Conservation (phyloP, 2,797 vertebrate species). For the Lepus townsendii region DNA sequence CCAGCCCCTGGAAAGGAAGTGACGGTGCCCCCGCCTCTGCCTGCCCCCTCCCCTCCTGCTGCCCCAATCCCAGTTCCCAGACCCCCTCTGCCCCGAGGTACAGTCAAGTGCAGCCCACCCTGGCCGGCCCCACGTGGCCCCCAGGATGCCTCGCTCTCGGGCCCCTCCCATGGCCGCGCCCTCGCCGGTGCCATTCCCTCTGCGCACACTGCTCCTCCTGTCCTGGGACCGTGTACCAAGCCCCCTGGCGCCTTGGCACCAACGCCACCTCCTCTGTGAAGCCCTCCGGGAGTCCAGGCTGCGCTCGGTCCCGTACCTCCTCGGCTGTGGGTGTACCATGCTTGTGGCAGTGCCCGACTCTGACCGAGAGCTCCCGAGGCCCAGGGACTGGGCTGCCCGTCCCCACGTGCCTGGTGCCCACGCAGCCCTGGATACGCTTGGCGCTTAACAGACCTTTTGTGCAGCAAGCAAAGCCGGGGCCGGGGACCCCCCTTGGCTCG, state of each 20-base stretch:
- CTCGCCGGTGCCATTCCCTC: not conserved
- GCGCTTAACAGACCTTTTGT: not conserved
- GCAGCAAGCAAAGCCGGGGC: not conserved
- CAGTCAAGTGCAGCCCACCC: not conserved
- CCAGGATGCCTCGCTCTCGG: too few species aligned
- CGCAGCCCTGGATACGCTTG: not conserved
- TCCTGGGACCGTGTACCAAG: not conserved
- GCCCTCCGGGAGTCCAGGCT: not conserved
- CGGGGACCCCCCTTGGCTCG: accelerated
- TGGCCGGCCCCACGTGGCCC: too few species aligned
- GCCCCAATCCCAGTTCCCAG: not conserved
- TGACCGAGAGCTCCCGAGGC: too few species aligned
- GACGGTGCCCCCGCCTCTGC: not conserved
- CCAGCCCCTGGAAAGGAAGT: not conserved
- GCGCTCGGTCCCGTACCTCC: not conserved
- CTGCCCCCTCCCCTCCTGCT: too few species aligned
- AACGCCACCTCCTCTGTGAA: not conserved
- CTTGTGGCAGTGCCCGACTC: too few species aligned
- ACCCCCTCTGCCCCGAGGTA: not conserved
- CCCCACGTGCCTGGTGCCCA: not conserved
- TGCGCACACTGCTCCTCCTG: not conserved
- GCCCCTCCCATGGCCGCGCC: too few species aligned
- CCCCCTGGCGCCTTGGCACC: not conserved
- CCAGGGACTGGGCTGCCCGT: not conserved
- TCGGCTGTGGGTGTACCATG: accelerated